phyloP scores from a whole-genome alignment of 92 coral and sea anemone genomes.

The Virgularia gustaviana region DNA sequence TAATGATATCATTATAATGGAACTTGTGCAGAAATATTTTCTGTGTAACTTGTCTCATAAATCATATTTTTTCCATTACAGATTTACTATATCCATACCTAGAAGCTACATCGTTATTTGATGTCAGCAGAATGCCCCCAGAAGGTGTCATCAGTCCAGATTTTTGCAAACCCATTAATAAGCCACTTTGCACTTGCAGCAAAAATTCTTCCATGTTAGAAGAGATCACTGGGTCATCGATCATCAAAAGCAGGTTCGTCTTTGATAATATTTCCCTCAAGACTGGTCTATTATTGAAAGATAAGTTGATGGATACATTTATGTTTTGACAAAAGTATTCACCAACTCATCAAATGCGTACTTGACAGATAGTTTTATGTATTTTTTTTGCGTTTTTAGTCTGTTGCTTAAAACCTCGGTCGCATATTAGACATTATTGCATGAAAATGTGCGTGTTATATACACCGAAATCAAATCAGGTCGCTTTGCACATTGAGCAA shows the following conservation, averaged over 20 bases:
- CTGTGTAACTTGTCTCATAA: too few species aligned
- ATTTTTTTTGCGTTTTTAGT: too few species aligned
- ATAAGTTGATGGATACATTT: too few species aligned
- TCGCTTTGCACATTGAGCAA: background rate
- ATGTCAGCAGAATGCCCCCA: conserved; percentile 40
- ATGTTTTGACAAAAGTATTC: too few species aligned
- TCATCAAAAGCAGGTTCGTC: conserved; percentile 47
- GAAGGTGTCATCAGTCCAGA: conserved; percentile 30
- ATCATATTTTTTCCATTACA: too few species aligned
- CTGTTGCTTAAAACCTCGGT: too few species aligned
- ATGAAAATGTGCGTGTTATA: too few species aligned
- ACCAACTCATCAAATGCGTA: too few species aligned
- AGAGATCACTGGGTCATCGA: conserved; percentile 41
- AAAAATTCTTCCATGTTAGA: conserved; percentile 33
- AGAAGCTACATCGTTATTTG: conserved; percentile 13
- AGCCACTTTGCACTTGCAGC: conserved; percentile 39
- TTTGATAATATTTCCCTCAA: conserved; percentile 39
- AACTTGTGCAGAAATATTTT: too few species aligned
- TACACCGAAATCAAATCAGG: background rate
- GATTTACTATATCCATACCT: too few species aligned
- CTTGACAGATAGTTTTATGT: background rate
- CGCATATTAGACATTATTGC: too few species aligned
- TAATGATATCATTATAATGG: too few species aligned
- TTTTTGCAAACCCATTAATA: conserved; percentile 29
- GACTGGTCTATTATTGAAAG: conserved; percentile 25